Evolutionary conservation across 2,797 vertebrate species (phyloP).

Genomic region (Kryptolebias ocellatus): DNA sequence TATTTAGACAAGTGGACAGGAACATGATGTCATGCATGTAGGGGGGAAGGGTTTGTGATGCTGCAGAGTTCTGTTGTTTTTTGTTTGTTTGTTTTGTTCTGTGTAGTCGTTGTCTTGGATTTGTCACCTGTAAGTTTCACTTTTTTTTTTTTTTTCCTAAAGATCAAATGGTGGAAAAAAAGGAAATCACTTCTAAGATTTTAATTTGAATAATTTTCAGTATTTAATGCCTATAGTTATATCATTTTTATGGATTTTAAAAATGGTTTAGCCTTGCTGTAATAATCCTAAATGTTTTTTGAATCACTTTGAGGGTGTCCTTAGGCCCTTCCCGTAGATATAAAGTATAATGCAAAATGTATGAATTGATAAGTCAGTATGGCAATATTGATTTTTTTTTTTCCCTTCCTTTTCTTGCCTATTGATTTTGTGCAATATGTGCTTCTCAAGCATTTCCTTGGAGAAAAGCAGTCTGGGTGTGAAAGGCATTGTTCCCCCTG

Average conservation of each 20-base stretch:
- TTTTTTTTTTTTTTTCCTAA: background rate
- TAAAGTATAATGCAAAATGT: slow-evolving; percentile 31
- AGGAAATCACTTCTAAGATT: too few species aligned
- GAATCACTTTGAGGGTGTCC: background rate
- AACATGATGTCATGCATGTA: slow-evolving; percentile 14
- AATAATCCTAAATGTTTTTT: slow-evolving; percentile 2
- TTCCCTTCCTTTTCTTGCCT: slow-evolving; percentile 16
- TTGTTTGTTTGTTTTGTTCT: background rate
- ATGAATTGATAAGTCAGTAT: slow-evolving; percentile 44
- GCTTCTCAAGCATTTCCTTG: slow-evolving; percentile 56
- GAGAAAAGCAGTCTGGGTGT: slow-evolving; percentile 46
- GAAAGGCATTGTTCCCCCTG: slow-evolving; percentile 61
- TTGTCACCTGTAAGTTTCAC: too few species aligned
- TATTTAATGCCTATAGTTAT: background rate
- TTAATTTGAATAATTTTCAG: too few species aligned
- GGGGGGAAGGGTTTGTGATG: background rate
- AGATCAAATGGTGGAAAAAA: background rate
- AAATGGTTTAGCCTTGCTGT: slow-evolving; percentile 12
- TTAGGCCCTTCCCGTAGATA: slow-evolving; percentile 18
- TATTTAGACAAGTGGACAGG: slow-evolving; percentile 25
- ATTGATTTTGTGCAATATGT: slow-evolving; percentile 56
- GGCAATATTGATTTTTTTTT: slow-evolving; percentile 50
- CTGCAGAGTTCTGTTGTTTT: slow-evolving; percentile 16
- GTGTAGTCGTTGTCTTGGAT: background rate
- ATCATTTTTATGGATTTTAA: background rate